These are phyloP conservation scores for Gallirallus australis DNA, from an alignment of 2,797 vertebrate species.

Conservation along the genomic window DNA sequence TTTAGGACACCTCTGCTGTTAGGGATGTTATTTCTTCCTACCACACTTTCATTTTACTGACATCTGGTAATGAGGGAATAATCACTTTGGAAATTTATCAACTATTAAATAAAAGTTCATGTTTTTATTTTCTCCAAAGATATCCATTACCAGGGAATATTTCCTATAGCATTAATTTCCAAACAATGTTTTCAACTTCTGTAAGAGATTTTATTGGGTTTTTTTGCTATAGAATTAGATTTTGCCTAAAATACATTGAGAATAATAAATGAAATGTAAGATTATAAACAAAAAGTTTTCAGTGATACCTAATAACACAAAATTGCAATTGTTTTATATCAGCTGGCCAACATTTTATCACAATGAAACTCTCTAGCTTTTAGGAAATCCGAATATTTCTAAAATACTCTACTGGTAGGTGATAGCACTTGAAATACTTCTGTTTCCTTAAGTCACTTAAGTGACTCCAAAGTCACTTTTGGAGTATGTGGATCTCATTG, in stretches of 20 bases:
- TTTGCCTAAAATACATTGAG: neutral
- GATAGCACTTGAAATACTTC: neutral
- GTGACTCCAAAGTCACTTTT: neutral
- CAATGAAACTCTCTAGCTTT: neutral
- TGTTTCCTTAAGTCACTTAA: neutral
- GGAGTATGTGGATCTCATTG: neutral
- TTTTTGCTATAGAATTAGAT: neutral
- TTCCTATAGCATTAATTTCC: neutral
- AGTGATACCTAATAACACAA: neutral
- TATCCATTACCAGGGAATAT: neutral
- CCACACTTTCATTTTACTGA: neutral
- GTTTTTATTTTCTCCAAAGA: neutral
- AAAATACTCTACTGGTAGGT: neutral
- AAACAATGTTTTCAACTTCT: neutral
- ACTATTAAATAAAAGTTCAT: neutral
- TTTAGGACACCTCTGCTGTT: neutral
- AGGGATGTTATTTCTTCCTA: neutral
- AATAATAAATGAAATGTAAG: neutral
- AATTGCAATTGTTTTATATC: neutral
- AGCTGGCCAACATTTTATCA: neutral
- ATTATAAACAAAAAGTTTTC: neutral
- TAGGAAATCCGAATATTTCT: neutral
- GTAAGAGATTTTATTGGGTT: neutral
- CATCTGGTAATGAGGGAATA: neutral
- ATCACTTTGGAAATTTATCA: neutral